Evolutionary conservation across 2,888 invertebrate genomes (phyloP).

Genomic region (Drosophila atripex): DNA sequence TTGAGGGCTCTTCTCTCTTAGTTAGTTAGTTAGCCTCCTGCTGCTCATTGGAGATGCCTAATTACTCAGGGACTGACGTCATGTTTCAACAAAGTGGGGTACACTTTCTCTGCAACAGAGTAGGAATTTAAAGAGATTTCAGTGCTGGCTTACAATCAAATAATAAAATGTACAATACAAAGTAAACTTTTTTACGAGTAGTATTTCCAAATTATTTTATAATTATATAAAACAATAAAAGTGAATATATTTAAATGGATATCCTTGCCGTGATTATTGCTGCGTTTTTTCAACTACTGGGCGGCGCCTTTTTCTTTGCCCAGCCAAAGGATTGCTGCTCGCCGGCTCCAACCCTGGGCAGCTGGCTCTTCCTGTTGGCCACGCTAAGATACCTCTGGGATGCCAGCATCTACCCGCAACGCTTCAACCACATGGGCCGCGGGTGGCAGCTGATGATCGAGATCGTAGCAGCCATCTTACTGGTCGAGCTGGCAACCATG

Average conservation of each 20-base stretch:
- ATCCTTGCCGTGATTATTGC: conserved; percentile 56
- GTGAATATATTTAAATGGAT: conserved; percentile 36
- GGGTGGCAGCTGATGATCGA: conserved; percentile 62
- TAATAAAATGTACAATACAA: not conserved
- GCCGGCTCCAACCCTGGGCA: conserved; percentile 65
- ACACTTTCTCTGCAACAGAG: not conserved
- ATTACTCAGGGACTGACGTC: conserved; percentile 35
- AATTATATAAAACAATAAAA: not conserved
- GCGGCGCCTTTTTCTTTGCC: conserved; percentile 65
- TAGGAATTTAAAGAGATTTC: not conserved
- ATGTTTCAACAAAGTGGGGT: not conserved
- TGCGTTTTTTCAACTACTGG: conserved; percentile 61
- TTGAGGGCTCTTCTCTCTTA: conserved; percentile 3
- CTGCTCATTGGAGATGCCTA: conserved; percentile 28
- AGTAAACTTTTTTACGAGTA: not conserved
- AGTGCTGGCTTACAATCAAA: not conserved
- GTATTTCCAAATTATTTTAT: conserved; percentile 3
- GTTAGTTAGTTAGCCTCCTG: conserved; percentile 6
- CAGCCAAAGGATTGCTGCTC: conserved; percentile 73
- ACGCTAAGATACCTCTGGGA: conserved; percentile 66
- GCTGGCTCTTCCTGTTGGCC: conserved; percentile 71
- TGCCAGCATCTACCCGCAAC: conserved; percentile 62
- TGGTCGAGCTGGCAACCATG: conserved; percentile 65
- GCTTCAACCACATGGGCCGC: conserved; percentile 67
- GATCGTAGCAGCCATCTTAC: conserved; percentile 52